Conservation (phyloP, 2,888 invertebrate genomes). For the Drosophila barbarae region DNA sequence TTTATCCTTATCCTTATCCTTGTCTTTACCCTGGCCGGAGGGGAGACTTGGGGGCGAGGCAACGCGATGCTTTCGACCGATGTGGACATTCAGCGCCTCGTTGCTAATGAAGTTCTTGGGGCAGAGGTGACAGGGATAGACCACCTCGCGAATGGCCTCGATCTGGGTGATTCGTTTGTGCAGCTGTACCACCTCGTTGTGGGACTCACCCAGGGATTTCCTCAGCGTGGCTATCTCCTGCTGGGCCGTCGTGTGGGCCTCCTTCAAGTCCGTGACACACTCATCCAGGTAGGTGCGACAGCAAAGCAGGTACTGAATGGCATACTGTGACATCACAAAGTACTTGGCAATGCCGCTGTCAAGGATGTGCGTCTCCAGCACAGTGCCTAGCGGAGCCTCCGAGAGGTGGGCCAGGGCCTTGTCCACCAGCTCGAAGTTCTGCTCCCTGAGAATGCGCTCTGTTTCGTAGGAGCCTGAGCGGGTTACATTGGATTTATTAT, state of each 20-base stretch:
- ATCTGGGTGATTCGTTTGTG: slow-evolving; percentile 77
- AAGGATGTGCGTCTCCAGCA: slow-evolving; percentile 76
- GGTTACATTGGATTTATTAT: neutral
- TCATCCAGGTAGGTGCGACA: slow-evolving; percentile 79
- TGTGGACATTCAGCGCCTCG: slow-evolving; percentile 77
- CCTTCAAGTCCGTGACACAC: slow-evolving; percentile 69
- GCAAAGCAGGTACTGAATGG: slow-evolving; percentile 78
- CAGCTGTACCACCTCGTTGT: slow-evolving; percentile 75
- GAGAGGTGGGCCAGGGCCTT: slow-evolving; percentile 72
- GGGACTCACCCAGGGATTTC: slow-evolving; percentile 67
- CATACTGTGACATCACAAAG: slow-evolving; percentile 77
- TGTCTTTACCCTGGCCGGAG: slow-evolving; percentile 14
- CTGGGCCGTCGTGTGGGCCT: slow-evolving; percentile 65
- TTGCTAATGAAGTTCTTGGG: slow-evolving; percentile 79
- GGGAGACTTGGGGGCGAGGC: slow-evolving; percentile 40
- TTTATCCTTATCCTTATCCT: slow-evolving; percentile 44
- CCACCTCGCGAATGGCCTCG: slow-evolving; percentile 76
- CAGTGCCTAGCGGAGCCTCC: slow-evolving; percentile 76
- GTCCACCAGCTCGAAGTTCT: slow-evolving; percentile 77
- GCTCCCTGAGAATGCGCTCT: slow-evolving; percentile 75
- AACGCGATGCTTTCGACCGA: slow-evolving; percentile 73
- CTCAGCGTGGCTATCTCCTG: slow-evolving; percentile 70
- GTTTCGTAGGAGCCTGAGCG: slow-evolving; percentile 76
- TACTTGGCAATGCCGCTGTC: slow-evolving; percentile 79
- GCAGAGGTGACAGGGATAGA: slow-evolving; percentile 78